phyloP scores from a whole-genome alignment of 2,888 invertebrate genomes.

The Amblyteles armatorius region DNA sequence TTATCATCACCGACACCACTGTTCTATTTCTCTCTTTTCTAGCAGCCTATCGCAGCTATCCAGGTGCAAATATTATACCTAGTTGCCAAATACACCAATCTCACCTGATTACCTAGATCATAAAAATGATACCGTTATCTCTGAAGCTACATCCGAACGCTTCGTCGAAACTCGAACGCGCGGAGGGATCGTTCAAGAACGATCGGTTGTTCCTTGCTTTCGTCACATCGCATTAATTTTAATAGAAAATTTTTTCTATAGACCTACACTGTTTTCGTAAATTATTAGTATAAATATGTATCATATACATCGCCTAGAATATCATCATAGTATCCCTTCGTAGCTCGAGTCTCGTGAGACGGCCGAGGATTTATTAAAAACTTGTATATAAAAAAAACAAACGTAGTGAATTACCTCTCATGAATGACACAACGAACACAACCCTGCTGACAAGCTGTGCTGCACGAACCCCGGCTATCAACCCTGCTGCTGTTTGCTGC shows the following conservation, averaged over 20 bases:
- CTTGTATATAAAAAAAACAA: constrained; percentile 73
- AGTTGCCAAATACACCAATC: constrained; percentile 83
- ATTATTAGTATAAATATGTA: constrained; percentile 17
- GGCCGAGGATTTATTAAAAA: constrained; percentile 71
- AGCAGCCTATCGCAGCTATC: constrained; percentile 85
- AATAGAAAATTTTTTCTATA: constrained; percentile 1
- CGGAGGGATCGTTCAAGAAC: constrained; percentile 47
- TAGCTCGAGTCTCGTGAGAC: constrained; percentile 70
- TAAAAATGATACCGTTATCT: constrained; percentile 69
- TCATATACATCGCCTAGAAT: background rate
- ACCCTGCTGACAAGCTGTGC: constrained; percentile 85
- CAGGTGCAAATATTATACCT: constrained; percentile 83
- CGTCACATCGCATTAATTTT: constrained; percentile 1
- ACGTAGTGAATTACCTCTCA: constrained; percentile 79
- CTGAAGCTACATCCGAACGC: constrained; percentile 49
- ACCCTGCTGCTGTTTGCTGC: constrained; percentile 85
- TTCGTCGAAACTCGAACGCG: constrained; percentile 49
- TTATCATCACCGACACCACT: constrained; percentile 84
- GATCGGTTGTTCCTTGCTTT: constrained; percentile 33
- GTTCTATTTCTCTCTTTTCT: constrained; percentile 84
- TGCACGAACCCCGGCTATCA: constrained; percentile 84
- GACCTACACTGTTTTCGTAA: constrained; percentile 28
- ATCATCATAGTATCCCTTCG: constrained; percentile 43
- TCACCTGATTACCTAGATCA: constrained; percentile 80
- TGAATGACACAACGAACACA: constrained; percentile 83